Evolutionary conservation across 2,888 invertebrate species (phyloP).

Genomic region (Nudaria mundana): DNA sequence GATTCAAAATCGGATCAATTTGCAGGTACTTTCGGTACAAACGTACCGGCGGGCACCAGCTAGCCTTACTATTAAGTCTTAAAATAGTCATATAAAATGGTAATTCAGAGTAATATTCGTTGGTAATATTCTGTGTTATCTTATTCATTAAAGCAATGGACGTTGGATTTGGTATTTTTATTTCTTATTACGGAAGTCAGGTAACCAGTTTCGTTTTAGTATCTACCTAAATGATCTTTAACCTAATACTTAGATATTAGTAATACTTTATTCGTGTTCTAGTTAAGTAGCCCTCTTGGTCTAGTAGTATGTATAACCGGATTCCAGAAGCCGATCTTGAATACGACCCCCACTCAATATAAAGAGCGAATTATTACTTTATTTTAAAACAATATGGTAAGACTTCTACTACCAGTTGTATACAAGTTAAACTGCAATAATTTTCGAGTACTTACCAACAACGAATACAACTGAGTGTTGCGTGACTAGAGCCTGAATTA

Average conservation of each 20-base stretch:
- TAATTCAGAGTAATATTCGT: constrained; percentile 8
- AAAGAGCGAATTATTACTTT: too few species aligned
- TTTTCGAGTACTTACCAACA: neutral
- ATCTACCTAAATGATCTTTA: constrained; percentile 1
- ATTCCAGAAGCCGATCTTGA: too few species aligned
- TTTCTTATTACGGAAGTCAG: constrained; percentile 1
- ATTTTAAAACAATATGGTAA: too few species aligned
- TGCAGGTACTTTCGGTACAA: too few species aligned
- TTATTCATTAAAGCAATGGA: constrained; percentile 8
- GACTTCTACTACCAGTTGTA: too few species aligned
- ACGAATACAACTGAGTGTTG: neutral
- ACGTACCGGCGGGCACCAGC: too few species aligned
- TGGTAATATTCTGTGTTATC: constrained; percentile 4
- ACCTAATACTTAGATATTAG: neutral
- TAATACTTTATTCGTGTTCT: too few species aligned
- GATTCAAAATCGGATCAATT: too few species aligned
- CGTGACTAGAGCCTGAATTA: constrained; percentile 22
- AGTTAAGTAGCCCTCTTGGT: too few species aligned
- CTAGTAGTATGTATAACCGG: too few species aligned
- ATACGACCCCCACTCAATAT: too few species aligned
- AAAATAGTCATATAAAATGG: constrained; percentile 19
- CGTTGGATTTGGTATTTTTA: constrained; percentile 1
- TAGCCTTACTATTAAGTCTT: too few species aligned
- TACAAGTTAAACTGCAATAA: neutral
- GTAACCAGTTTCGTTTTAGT: neutral